Conservation (phyloP, 2,888 invertebrate genomes). For the Acrobasis consociella region DNA sequence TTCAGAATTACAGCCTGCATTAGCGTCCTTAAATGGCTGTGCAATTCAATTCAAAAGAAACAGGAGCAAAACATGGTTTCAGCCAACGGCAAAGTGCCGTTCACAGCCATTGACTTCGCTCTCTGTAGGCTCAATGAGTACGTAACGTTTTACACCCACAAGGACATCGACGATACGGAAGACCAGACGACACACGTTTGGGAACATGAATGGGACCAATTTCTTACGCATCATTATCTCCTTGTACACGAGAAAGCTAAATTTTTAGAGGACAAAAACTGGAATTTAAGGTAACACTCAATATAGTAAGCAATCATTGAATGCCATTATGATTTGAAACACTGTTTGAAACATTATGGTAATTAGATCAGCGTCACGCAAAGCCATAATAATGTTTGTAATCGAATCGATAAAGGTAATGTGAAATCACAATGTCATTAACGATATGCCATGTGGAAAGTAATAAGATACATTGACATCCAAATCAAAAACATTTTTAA, state of each 20-base stretch:
- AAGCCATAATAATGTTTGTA: neutral
- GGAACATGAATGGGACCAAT: slow-evolving; percentile 96
- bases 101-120: slow-evolving; percentile 91
- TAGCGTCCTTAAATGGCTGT: slow-evolving; percentile 90
- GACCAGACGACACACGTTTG: slow-evolving; percentile 84
- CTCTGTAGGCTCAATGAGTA: slow-evolving; percentile 90
- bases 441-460: neutral
- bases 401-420: slow-evolving; percentile 8
- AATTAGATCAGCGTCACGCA: slow-evolving; percentile 11
- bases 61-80: slow-evolving; percentile 82
- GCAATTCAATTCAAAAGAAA: slow-evolving; percentile 78
- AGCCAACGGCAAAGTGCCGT: slow-evolving; percentile 86
- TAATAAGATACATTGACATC: neutral
- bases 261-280: slow-evolving; percentile 69
- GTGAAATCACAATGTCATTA: slow-evolving; percentile 11
- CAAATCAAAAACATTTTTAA: neutral
- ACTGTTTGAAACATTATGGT: slow-evolving; percentile 8
- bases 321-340: neutral
- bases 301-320: neutral
- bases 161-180: slow-evolving; percentile 89
- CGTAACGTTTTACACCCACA: slow-evolving; percentile 88
- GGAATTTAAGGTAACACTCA: slow-evolving; percentile 57
- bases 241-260: slow-evolving; percentile 85
- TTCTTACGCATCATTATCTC: slow-evolving; percentile 86
- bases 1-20: slow-evolving; percentile 95